Percentiles rank a stretch among this genome's conserved stretches.
phyloP scores from a whole-genome alignment of 2,888 invertebrate species.

The Ophion ventricosus region DNA sequence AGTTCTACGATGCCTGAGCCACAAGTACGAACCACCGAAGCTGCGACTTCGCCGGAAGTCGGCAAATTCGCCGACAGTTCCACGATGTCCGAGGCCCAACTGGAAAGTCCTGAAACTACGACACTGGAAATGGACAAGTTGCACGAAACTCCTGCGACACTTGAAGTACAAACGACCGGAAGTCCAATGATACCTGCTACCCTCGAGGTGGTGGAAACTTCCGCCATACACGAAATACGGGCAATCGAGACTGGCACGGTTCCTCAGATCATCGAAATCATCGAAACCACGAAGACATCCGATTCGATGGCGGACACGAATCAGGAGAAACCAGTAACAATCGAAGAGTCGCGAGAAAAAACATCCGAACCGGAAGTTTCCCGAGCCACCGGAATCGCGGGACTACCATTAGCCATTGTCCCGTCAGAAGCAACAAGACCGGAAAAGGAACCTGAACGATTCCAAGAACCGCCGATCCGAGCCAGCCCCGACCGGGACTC shows the following conservation, averaged over 20 bases:
- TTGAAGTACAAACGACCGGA: neutral
- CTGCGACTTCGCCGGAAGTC: neutral
- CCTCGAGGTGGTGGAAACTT: neutral
- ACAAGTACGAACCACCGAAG: neutral
- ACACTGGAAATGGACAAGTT: neutral
- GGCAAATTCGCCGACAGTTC: neutral
- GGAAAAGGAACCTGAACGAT: constrained; percentile 52
- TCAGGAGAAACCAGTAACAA: constrained; percentile 67
- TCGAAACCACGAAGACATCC: neutral
- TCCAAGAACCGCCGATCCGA: constrained; percentile 24
- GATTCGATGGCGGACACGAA: neutral
- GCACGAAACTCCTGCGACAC: neutral
- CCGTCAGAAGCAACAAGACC: neutral
- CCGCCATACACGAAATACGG: neutral
- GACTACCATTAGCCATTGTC: constrained; percentile 1
- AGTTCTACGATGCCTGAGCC: neutral
- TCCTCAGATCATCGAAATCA: neutral
- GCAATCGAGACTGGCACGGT: neutral
- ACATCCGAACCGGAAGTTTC: neutral
- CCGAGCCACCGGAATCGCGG: neutral
- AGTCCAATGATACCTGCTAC: neutral
- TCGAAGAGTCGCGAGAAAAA: constrained; percentile 55
- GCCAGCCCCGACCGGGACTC: constrained; percentile 70
- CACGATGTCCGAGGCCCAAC: neutral
- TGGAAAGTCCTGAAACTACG: neutral